Evolutionary conservation across 1,140 invertebrate genomes (phyloP).

Genomic region (Drosophila lacteicornis): DNA sequence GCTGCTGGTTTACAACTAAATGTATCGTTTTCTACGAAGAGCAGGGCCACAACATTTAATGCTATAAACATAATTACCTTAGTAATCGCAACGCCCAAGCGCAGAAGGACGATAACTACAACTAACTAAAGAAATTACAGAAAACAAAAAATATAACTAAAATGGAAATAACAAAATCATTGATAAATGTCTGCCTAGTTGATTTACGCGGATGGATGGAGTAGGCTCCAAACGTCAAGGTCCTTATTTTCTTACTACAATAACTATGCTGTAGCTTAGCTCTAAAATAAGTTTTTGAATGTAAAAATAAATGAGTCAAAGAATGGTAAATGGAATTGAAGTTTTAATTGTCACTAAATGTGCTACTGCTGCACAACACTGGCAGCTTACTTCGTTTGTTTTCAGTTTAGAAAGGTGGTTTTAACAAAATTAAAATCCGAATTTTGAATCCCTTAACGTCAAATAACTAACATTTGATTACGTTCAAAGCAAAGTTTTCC

Average conservation of each 20-base stretch:
- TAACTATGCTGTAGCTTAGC: conserved; percentile 75
- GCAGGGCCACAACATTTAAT: conserved; percentile 47
- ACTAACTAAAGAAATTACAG: conserved; percentile 26
- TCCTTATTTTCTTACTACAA: conserved; percentile 73
- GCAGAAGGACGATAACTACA: conserved; percentile 48
- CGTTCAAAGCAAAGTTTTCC: no score
- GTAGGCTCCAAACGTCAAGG: conserved; percentile 38
- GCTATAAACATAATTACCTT: conserved; percentile 55
- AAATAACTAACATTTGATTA: no score
- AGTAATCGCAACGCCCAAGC: conserved; percentile 51
- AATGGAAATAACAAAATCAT: conserved; percentile 29
- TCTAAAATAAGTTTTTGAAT: conserved; percentile 74
- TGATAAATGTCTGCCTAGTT: conserved; percentile 61
- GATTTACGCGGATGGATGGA: conserved; percentile 62
- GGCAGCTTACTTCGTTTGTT: background rate
- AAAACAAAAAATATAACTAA: conserved; percentile 18
- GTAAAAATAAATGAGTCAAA: conserved; percentile 74
- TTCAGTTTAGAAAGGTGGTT: background rate
- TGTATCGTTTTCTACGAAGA: conserved; percentile 34
- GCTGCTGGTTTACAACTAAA: conserved; percentile 53
- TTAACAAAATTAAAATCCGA: no score
- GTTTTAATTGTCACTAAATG: conserved; percentile 7
- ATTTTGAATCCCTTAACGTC: no score
- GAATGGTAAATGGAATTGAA: conserved; percentile 39
- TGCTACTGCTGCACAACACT: background rate